Conservation (phyloP, 2,113 vertebrate species). For the Oncorhynchus clarkii region DNA sequence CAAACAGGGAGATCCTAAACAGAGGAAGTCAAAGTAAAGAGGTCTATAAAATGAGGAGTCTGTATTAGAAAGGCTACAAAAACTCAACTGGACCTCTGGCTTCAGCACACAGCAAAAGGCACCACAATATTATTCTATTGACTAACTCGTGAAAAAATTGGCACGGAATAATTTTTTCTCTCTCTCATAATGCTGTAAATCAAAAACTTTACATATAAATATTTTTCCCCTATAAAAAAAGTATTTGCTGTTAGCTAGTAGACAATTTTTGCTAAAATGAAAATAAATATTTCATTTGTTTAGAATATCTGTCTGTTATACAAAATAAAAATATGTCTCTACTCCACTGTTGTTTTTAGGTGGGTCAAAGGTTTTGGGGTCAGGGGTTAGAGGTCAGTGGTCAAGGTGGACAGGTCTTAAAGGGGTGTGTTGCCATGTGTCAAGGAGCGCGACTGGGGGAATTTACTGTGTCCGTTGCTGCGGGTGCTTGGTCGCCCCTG, state of each 20-base stretch:
- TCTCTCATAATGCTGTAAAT: slow-evolving; percentile 92
- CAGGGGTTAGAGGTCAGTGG: slow-evolving; percentile 28
- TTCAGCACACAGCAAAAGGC: slow-evolving; percentile 99
- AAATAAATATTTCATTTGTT: slow-evolving; percentile 99
- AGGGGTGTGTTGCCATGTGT: slow-evolving; percentile 87
- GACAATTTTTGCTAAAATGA: slow-evolving; percentile 99
- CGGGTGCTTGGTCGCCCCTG: slow-evolving; percentile 75
- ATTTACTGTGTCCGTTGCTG: slow-evolving; percentile 80
- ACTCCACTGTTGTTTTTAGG: slow-evolving; percentile 71
- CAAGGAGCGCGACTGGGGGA: slow-evolving; percentile 74
- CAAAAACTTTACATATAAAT: slow-evolving; percentile 99
- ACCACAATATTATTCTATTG: slow-evolving; percentile 99
- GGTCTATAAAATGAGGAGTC: slow-evolving; percentile 78
- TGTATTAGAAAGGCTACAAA: slow-evolving; percentile 91
- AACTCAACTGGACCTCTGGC: slow-evolving; percentile 89
- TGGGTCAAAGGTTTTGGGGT: slow-evolving; percentile 13
- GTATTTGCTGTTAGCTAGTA: slow-evolving; percentile 99
- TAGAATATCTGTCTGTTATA: slow-evolving; percentile 97
- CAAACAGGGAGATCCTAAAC: slow-evolving; percentile 80
- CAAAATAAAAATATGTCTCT: slow-evolving; percentile 98
- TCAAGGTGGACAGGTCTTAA: slow-evolving; percentile 70
- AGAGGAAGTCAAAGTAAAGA: slow-evolving; percentile 73
- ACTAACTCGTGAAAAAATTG: slow-evolving; percentile 98
- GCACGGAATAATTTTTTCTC: slow-evolving; percentile 86
- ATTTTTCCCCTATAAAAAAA: slow-evolving; percentile 96